Conservation (phyloP, 2,113 vertebrate species). For the Ciconia stormi region DNA sequence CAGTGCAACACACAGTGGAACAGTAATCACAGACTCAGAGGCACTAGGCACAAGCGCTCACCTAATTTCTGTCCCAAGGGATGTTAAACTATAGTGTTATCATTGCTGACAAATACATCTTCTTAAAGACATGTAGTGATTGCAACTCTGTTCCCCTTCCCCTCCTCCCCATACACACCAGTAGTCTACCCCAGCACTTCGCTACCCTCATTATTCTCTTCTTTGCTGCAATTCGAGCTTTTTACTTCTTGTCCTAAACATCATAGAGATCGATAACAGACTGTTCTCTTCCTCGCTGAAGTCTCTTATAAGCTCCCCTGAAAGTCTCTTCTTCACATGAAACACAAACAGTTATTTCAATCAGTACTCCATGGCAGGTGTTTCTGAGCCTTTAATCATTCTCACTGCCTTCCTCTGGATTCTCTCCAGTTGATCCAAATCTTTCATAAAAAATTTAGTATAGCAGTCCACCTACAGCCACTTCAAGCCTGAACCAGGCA, state of each 20-base stretch:
- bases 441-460: constrained; percentile 1
- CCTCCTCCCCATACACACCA: background rate
- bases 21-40: background rate
- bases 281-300: background rate
- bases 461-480: background rate
- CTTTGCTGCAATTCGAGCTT: background rate
- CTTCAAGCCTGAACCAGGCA: background rate
- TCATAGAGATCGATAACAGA: background rate
- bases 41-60: background rate
- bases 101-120: background rate
- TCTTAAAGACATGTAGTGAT: background rate
- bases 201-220: background rate
- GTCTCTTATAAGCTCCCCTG: background rate
- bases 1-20: background rate
- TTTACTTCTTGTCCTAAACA: background rate
- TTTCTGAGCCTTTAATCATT: background rate
- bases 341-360: background rate
- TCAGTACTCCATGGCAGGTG: background rate
- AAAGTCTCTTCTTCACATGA: background rate
- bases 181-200: background rate
- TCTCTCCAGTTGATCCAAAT: constrained; percentile 7
- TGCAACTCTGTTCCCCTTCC: background rate
- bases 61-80: background rate
- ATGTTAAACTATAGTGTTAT: background rate
- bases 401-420: background rate